These are phyloP conservation scores for Melanerpes formicivorus DNA, from an alignment of 2,113 vertebrate genomes.

Conservation along the genomic window DNA sequence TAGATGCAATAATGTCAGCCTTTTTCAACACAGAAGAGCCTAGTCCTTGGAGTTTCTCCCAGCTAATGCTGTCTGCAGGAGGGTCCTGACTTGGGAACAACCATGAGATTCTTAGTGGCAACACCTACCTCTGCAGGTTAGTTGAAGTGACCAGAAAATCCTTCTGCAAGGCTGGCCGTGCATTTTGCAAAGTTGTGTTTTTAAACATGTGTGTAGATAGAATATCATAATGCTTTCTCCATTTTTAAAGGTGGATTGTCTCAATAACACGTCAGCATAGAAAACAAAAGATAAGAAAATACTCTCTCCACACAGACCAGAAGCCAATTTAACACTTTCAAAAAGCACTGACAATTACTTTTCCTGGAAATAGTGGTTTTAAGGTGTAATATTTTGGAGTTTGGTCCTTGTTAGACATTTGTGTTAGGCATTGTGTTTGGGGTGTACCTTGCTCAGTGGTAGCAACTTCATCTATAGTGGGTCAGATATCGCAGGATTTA, in stretches of 20 bases:
- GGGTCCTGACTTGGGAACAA: background rate
- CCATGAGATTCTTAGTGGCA: background rate
- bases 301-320: background rate
- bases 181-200: background rate
- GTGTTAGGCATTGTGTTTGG: background rate
- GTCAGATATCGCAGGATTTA: background rate
- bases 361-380: background rate
- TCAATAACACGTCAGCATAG: background rate
- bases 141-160: background rate
- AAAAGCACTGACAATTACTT: background rate
- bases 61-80: background rate
- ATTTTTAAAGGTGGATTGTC: background rate
- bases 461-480: fast-evolving
- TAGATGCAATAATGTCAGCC: background rate
- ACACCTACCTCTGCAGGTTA: background rate
- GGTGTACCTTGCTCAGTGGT: background rate
- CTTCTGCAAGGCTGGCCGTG: background rate
- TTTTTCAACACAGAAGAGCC: background rate
- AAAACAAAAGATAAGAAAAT: slow-evolving; percentile 4
- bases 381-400: background rate
- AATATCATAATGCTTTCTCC: background rate
- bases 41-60: background rate
- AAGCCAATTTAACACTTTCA: background rate
- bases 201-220: fast-evolving
- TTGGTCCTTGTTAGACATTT: background rate